A percentile compares a stretch with the other conserved stretches of the same genome.
These are phyloP conservation scores for Lathamus discolor DNA, from an alignment of 2,113 vertebrate genomes.

Conservation along the genomic window DNA sequence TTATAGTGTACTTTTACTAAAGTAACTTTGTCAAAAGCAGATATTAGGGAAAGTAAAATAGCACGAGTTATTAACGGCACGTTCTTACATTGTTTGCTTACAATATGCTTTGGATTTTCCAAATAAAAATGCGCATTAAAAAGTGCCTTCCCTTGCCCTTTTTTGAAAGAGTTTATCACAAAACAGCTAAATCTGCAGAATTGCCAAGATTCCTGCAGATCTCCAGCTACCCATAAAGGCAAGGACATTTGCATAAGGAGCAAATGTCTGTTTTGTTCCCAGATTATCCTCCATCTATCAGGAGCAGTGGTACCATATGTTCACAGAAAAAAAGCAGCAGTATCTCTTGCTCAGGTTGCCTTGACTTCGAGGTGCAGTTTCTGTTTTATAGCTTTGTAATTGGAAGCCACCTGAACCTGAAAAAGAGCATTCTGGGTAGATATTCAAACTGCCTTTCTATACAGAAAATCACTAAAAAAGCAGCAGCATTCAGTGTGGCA, in stretches of 20 bases:
- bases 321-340: constrained; percentile 31
- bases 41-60: not conserved
- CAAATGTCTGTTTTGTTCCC: constrained; percentile 65
- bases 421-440: not conserved
- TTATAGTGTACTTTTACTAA: not conserved
- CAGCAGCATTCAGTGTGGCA: not conserved
- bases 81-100: not conserved
- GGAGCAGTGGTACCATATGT: constrained; percentile 59
- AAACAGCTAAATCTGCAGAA: not conserved
- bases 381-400: constrained; percentile 43
- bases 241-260: constrained; percentile 54
- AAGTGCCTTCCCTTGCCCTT: not conserved
- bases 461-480: not conserved
- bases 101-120: not conserved
- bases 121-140: not conserved
- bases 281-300: constrained; percentile 54
- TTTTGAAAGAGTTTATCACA: not conserved
- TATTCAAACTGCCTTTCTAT: not conserved
- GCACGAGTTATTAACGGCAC: not conserved
- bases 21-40: not conserved
- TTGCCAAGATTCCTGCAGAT: constrained; percentile 58
- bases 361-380: constrained; percentile 39
- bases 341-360: constrained; percentile 58
- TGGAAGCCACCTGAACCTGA: constrained; percentile 28
- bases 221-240: constrained; percentile 41